These are phyloP conservation scores for Campoletis sonorensis DNA, from an alignment of 1,140 invertebrate species.

Conservation along the genomic window DNA sequence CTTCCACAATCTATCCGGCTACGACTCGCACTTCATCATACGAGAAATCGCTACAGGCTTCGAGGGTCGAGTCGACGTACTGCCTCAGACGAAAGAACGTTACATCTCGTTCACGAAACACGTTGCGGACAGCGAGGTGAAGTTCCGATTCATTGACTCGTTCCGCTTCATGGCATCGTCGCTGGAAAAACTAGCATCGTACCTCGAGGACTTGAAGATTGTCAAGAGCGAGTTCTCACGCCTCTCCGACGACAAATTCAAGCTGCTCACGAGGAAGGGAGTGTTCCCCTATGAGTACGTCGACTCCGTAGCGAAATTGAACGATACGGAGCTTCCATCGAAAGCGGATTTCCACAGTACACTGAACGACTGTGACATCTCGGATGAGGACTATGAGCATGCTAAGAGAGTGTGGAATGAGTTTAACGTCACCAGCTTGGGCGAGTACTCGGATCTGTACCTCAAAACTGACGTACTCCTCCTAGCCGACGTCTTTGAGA, in stretches of 20 bases:
- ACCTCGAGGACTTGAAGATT: conserved; percentile 15
- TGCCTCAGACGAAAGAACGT: conserved; percentile 47
- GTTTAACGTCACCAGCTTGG: too few species aligned
- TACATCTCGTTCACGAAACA: conserved; percentile 52
- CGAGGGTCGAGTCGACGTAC: not conserved
- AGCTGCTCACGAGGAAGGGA: too few species aligned
- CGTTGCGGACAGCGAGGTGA: not conserved
- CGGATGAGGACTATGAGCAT: too few species aligned
- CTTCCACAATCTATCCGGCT: conserved; percentile 1
- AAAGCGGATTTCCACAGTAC: too few species aligned
- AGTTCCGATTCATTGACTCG: conserved; percentile 63
- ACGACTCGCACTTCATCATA: conserved; percentile 61
- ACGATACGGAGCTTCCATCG: too few species aligned
- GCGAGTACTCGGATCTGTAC: too few species aligned
- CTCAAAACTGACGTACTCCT: too few species aligned
- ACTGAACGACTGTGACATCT: too few species aligned
- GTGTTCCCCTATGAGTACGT: conserved; percentile 39
- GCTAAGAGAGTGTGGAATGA: too few species aligned
- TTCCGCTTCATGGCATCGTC: conserved; percentile 60
- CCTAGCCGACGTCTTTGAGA: too few species aligned
- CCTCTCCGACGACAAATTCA: too few species aligned
- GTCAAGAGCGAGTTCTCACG: too few species aligned
- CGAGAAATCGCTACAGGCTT: conserved; percentile 48
- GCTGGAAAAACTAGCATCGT: conserved; percentile 33
- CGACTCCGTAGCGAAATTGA: conserved; percentile 50